Percentiles rank a stretch among this genome's conserved stretches.
These are phyloP conservation scores for Drosophila trichaetosa DNA, from an alignment of 2,888 invertebrate species.

Conservation along the genomic window DNA sequence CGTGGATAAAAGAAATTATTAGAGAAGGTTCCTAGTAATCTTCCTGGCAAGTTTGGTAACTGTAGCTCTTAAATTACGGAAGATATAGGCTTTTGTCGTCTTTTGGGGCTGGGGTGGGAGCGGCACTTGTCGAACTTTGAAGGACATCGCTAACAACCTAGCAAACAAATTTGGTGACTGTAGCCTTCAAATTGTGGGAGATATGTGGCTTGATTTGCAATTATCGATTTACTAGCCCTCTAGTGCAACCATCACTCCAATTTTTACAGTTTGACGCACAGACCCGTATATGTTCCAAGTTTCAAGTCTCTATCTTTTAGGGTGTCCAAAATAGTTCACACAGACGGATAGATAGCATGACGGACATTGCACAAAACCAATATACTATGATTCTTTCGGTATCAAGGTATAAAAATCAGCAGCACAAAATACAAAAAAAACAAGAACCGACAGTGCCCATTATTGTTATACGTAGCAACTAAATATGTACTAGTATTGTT, in stretches of 20 bases:
- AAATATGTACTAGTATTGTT: constrained; percentile 42
- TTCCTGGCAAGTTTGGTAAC: too few relatives aligned
- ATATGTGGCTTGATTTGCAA: background rate
- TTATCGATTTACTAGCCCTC: background rate
- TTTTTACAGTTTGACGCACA: background rate
- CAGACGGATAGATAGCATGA: background rate
- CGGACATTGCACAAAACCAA: background rate
- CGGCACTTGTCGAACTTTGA: background rate
- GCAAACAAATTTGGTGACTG: background rate
- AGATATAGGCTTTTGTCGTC: background rate
- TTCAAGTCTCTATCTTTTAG: background rate
- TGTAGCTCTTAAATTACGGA: background rate
- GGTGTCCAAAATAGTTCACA: background rate
- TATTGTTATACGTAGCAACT: constrained; percentile 59
- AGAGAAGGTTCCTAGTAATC: too few relatives aligned
- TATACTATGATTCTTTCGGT: background rate
- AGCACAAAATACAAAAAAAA: background rate
- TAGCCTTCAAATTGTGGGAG: background rate
- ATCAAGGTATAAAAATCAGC: background rate
- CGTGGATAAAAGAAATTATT: too few relatives aligned
- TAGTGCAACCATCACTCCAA: background rate
- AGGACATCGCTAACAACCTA: background rate
- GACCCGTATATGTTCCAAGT: background rate
- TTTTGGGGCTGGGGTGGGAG: background rate
- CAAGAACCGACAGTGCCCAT: constrained; percentile 67